A percentile compares a stretch with the other conserved stretches of the same genome.
phyloP scores from a whole-genome alignment of 1,140 invertebrate species.

The Lysiphlebus fabarum region DNA sequence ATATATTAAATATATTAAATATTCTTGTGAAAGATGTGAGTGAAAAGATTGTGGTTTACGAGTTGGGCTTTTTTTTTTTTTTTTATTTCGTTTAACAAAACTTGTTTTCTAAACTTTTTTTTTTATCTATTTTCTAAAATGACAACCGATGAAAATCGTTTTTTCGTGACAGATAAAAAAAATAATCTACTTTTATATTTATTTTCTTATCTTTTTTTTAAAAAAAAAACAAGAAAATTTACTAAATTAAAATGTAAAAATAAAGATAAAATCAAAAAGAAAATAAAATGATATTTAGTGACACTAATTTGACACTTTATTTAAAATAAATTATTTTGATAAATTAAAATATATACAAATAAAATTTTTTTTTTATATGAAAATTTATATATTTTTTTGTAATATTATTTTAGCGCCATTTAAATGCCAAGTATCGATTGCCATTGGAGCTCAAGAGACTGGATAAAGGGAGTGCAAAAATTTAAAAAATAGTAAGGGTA shows the following conservation, averaged over 20 bases:
- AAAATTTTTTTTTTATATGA: too few relatives aligned
- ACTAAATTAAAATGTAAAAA: too few relatives aligned
- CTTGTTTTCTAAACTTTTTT: too few relatives aligned
- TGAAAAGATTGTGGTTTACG: constrained; percentile 30
- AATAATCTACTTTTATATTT: too few relatives aligned
- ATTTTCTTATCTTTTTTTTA: too few relatives aligned
- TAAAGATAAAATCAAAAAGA: too few relatives aligned
- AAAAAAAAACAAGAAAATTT: too few relatives aligned
- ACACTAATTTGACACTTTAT: not conserved
- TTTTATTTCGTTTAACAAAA: too few relatives aligned
- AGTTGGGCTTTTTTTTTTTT: constrained; percentile 10
- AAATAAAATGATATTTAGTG: not conserved
- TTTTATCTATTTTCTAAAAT: too few relatives aligned
- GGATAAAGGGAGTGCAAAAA: constrained; percentile 13
- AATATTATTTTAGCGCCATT: constrained; percentile 32
- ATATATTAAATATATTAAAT: constrained; percentile 12
- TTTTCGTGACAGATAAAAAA: too few relatives aligned
- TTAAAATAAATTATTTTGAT: not conserved
- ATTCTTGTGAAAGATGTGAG: constrained; percentile 24
- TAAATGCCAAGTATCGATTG: constrained; percentile 43
- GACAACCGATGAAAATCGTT: too few relatives aligned
- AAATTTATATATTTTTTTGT: too few relatives aligned
- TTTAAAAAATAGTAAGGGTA: not conserved
- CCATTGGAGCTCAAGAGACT: constrained; percentile 19
- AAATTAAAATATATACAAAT: constrained; percentile 10